phyloP scores from a whole-genome alignment of 1,140 invertebrate species.

The Lepidurus arcticus region DNA sequence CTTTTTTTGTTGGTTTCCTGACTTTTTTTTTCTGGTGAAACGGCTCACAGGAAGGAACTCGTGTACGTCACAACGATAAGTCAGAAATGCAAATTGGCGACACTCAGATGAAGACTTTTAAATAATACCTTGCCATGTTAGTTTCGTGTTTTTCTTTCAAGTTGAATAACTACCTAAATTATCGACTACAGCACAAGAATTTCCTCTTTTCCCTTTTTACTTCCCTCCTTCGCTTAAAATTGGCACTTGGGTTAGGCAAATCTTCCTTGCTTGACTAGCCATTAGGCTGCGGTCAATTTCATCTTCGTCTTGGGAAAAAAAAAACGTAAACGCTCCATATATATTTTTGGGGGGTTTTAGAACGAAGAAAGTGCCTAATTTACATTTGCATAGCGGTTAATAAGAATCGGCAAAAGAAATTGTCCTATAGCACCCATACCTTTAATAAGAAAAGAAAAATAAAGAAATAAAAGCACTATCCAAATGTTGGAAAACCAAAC shows the following conservation, averaged over 20 bases:
- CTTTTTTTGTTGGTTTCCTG: background rate
- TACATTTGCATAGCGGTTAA: no score
- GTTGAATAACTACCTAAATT: constrained; percentile 8
- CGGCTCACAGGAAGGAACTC: background rate
- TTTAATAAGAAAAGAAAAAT: background rate
- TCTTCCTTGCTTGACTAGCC: background rate
- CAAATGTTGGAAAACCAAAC: background rate
- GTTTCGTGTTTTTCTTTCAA: background rate
- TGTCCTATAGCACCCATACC: background rate
- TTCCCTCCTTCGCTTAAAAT: background rate
- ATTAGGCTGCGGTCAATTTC: background rate
- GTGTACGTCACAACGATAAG: background rate
- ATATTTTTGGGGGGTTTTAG: no score
- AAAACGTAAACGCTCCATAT: no score
- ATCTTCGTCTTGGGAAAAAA: background rate
- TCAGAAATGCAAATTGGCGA: background rate
- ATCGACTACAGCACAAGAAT: background rate
- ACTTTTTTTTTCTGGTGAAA: background rate
- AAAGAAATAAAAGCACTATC: background rate
- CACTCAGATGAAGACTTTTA: no score
- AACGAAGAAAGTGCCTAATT: no score
- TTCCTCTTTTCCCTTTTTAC: background rate
- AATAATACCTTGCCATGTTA: constrained; percentile 6
- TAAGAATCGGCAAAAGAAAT: no score
- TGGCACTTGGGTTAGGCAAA: constrained; percentile 12